Evolutionary conservation across 2,113 vertebrate species (phyloP).

Genomic region (Theristicus caerulescens): DNA sequence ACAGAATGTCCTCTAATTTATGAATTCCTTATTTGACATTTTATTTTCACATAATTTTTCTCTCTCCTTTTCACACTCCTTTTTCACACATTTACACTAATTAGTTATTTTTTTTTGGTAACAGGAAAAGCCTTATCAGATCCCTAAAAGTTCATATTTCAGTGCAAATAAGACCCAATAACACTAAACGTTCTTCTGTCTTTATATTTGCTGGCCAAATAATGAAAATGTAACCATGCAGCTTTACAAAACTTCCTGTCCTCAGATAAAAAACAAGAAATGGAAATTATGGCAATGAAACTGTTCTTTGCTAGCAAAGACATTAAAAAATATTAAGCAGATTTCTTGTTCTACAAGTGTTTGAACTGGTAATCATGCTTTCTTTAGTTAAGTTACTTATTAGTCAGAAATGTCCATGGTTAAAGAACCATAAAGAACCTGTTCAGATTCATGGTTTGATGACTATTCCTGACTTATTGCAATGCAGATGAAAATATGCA

Average conservation of each 20-base stretch:
- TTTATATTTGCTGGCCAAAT: neutral
- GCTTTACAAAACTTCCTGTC: neutral
- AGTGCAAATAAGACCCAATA: neutral
- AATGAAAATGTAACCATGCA: neutral
- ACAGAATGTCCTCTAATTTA: neutral
- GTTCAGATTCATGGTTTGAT: neutral
- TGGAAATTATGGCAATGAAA: neutral
- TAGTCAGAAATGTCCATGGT: neutral
- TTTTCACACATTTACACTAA: neutral
- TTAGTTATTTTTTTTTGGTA: neutral
- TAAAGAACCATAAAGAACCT: neutral
- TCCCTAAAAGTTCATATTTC: neutral
- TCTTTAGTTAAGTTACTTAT: neutral
- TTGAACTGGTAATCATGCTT: neutral
- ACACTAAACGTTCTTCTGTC: neutral
- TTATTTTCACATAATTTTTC: neutral
- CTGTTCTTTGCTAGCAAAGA: neutral
- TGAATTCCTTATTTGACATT: rapidly evolving
- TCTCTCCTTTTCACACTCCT: neutral
- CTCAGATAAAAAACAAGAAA: neutral
- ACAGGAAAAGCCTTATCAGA: neutral
- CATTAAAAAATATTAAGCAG: neutral
- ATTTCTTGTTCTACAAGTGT: rapidly evolving
- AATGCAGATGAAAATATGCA: neutral
- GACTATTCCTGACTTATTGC: neutral